phyloP scores from a whole-genome alignment of 2,888 invertebrate genomes.

The Trachelus tabidus region DNA sequence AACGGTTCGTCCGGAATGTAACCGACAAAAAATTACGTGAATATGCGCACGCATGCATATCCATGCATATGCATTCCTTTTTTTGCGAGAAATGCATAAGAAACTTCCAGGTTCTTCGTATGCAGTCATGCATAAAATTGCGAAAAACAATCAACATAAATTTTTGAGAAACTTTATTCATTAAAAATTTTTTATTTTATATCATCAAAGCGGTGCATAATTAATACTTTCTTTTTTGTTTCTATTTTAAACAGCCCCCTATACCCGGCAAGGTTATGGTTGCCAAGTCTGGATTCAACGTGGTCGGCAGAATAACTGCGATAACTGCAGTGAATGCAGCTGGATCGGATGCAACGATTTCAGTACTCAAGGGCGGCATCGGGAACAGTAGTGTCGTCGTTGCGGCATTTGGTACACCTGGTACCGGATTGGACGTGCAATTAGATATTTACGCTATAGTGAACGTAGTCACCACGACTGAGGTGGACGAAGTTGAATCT shows the following conservation, averaged over 20 bases:
- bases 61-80: too few species aligned
- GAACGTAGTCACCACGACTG: background rate
- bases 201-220: background rate
- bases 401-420: conserved; percentile 21
- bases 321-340: conserved; percentile 27
- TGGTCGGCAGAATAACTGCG: conserved; percentile 31
- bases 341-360: conserved; percentile 18
- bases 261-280: conserved; percentile 21
- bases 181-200: too few species aligned
- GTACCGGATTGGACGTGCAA: conserved; percentile 26
- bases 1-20: too few species aligned
- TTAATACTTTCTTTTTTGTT: background rate
- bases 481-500: too few species aligned
- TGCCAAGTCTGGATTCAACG: conserved; percentile 25
- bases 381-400: conserved; percentile 23
- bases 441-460: conserved; percentile 31
- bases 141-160: too few species aligned
- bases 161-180: too few species aligned
- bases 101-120: too few species aligned
- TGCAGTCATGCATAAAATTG: too few species aligned
- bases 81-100: too few species aligned
- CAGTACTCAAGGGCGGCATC: conserved; percentile 32
- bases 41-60: too few species aligned
- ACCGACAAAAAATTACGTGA: too few species aligned
- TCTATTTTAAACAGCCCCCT: conserved; percentile 29